Conservation (phyloP, 2,113 vertebrate species). For the Aegypius monachus region DNA sequence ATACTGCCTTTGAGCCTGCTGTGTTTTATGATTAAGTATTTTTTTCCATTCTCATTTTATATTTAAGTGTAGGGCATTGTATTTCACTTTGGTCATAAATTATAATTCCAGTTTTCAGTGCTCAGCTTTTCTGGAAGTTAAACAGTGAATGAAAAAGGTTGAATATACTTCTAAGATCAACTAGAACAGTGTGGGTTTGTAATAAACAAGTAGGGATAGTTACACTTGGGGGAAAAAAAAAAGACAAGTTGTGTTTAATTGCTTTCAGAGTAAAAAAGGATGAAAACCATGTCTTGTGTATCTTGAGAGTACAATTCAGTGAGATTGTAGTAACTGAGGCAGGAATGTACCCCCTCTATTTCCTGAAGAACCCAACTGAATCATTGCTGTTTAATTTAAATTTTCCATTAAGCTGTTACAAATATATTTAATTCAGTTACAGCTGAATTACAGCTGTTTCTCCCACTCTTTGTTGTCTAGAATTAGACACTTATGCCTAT, state of each 20-base stretch:
- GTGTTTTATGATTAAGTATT: neutral
- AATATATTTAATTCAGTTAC: neutral
- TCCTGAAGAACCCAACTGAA: neutral
- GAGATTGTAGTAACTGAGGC: neutral
- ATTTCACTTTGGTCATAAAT: neutral
- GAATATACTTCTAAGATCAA: neutral
- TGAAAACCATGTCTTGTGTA: neutral
- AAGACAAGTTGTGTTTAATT: neutral
- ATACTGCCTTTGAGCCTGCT: neutral
- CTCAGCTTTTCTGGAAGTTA: neutral
- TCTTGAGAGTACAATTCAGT: neutral
- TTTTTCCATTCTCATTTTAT: neutral
- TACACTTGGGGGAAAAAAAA: neutral
- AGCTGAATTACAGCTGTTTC: neutral
- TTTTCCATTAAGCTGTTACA: neutral
- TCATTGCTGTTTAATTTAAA: neutral
- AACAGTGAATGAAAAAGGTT: neutral
- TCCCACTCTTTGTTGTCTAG: neutral
- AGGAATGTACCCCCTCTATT: neutral
- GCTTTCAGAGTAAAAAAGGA: neutral
- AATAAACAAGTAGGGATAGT: neutral
- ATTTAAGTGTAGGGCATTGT: neutral
- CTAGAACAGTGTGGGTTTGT: neutral
- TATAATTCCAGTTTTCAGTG: neutral
- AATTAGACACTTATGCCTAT: neutral